Conservation (phyloP, 2,888 invertebrate genomes). For the Philopedon plagiatum region DNA sequence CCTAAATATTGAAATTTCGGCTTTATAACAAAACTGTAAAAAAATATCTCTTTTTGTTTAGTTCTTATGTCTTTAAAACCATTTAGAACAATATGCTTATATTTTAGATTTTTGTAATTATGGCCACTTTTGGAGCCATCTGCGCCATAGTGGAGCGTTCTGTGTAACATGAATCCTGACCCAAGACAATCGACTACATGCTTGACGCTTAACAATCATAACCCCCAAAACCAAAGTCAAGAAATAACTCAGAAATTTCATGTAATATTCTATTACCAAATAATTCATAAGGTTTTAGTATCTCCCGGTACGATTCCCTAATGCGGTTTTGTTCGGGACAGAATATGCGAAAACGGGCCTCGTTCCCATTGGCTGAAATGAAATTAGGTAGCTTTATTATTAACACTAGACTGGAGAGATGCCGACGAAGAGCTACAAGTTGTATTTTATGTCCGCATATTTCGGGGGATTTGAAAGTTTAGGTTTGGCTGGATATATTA, state of each 20-base stretch:
- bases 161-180: too few relatives aligned
- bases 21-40: too few relatives aligned
- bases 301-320: constrained; percentile 14
- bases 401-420: constrained; percentile 28
- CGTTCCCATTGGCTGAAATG: constrained; percentile 38
- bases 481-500: neutral
- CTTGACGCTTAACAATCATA: neutral
- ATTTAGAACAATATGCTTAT: too few relatives aligned
- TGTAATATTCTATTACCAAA: constrained; percentile 40
- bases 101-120: too few relatives aligned
- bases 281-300: constrained; percentile 43
- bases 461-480: neutral
- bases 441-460: constrained; percentile 31
- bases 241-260: constrained; percentile 31
- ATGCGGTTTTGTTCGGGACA: constrained; percentile 43
- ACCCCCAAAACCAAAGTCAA: neutral
- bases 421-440: constrained; percentile 30
- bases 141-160: too few relatives aligned
- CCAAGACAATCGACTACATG: too few relatives aligned
- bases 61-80: too few relatives aligned
- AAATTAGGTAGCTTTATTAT: constrained; percentile 40
- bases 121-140: too few relatives aligned
- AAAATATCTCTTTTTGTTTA: too few relatives aligned
- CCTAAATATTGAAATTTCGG: too few relatives aligned
- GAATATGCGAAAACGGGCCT: constrained; percentile 20